Evolutionary conservation across 2,113 vertebrate species (phyloP).

Genomic region (Myotis yumanensis): DNA sequence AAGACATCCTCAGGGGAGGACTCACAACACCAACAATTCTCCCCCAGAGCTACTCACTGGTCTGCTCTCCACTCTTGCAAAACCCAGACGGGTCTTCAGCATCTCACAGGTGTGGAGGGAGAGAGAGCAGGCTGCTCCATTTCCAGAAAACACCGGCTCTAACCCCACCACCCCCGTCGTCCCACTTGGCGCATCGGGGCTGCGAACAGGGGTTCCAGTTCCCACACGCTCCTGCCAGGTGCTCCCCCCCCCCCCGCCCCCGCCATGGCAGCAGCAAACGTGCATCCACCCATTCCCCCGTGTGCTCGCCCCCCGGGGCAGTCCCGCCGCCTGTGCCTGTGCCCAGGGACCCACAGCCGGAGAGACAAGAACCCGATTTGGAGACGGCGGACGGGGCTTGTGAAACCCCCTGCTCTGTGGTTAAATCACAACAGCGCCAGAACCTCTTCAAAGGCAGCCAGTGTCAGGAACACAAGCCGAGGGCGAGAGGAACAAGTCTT

Average conservation of each 20-base stretch:
- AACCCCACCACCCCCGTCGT: not conserved
- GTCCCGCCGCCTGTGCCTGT: not conserved
- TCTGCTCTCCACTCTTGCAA: not conserved
- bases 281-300: no score
- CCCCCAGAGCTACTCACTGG: not conserved
- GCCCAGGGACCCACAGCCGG: not conserved
- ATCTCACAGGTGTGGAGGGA: not conserved
- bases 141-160: not conserved
- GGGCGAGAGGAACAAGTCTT: conserved; percentile 36
- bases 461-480: conserved; percentile 27
- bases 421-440: conserved; percentile 19
- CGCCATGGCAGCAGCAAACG: no score
- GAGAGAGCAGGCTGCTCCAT: not conserved
- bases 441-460: conserved; percentile 49
- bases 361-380: conserved; percentile 13
- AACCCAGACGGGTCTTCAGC: not conserved
- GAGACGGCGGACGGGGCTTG: conserved; percentile 15
- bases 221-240: fast-evolving
- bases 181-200: not conserved
- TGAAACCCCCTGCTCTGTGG: conserved; percentile 13
- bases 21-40: no score
- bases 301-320: no score
- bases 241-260: no score
- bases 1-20: no score
- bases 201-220: not conserved